Evolutionary conservation across 2,888 invertebrate species (phyloP).

Genomic region (Acrobeloides nanus): DNA sequence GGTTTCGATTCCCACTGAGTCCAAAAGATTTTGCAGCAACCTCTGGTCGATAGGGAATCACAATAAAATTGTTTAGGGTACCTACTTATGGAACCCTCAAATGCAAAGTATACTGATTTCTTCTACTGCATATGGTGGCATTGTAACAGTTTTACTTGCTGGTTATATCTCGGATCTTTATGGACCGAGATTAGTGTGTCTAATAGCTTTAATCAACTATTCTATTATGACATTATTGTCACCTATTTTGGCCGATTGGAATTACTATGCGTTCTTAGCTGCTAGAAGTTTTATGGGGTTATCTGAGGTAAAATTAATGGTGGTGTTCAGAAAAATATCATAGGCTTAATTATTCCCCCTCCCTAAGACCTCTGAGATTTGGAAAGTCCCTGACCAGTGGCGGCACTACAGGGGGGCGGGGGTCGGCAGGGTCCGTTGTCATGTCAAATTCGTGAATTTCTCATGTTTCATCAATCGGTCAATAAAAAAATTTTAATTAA

Average conservation of each 20-base stretch:
- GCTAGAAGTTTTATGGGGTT: conserved; percentile 38
- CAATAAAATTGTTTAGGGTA: conserved; percentile 23
- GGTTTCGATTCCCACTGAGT: too few species aligned
- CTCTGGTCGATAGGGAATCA: too few species aligned
- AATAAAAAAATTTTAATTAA: too few species aligned
- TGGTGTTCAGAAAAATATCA: too few species aligned
- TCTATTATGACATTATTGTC: conserved; percentile 23
- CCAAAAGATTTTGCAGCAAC: too few species aligned
- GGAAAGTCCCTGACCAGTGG: too few species aligned
- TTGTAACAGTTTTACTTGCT: conserved; percentile 30
- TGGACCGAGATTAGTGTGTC: conserved; percentile 33
- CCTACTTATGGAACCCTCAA: conserved; percentile 30
- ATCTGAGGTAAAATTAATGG: conserved; percentile 38
- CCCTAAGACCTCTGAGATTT: too few species aligned
- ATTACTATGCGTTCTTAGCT: conserved; percentile 28
- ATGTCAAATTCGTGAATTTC: too few species aligned
- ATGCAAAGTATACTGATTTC: conserved; percentile 36
- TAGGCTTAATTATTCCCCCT: too few species aligned
- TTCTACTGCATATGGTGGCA: conserved; percentile 35
- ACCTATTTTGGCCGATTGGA: conserved; percentile 30
- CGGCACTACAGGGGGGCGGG: too few species aligned
- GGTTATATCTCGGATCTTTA: conserved; percentile 35
- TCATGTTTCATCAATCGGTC: too few species aligned
- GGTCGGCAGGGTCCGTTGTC: too few species aligned
- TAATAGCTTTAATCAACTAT: conserved; percentile 21